Evolutionary conservation across 2,797 vertebrate species (phyloP), one percentile per base, ranked within the genome.

Genomic region (Sebastes taczanowskii): DNA sequence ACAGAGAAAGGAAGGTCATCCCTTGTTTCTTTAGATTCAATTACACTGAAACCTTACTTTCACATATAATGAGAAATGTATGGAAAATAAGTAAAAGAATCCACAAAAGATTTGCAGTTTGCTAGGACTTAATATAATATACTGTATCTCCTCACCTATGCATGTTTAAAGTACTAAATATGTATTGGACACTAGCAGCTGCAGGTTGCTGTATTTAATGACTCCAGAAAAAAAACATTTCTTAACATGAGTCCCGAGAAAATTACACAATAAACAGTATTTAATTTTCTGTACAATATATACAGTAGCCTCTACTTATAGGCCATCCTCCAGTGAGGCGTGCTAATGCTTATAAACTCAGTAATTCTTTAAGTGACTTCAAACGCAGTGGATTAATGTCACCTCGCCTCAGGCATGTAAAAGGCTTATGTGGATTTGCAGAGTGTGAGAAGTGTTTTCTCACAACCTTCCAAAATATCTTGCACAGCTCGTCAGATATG

Each of bases 371-470:
- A 86, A 86, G 81, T 74, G 71, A 80, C 83, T 89, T 91, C 64
- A 86, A 67, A 78, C 8, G 2, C 56, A 64, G 23, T 20, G 73
- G 83, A 90, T 92, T 88, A 90, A 78, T 60, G 74, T 72, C 78
- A 71, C 78, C 85, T 82, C 81, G 42, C 61, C 70, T 75, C 25
- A 2, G 20, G 27, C 74, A 38, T 58, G 80, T 89, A 30, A 91
- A 90, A 88, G 81, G 81, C 75, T 90, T 87, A 87, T 52, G n/a
- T 52, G 73, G 78, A 86, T 89, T 84, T 86, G 34, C 27, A 61
- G 67, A 11, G 72, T 64, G 59, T 68, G 77, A 83, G 72, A 79
- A 78, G 32, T 25, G 34, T 82, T 86, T 83, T 68, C 38, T 77
- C 71, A 11, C 66, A 68, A 49, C 18, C 63, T 87, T 85, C 71